Base-by-base conservation (phyloP, 2,113 vertebrate species). In the Puntigrus tetrazona region DNA sequence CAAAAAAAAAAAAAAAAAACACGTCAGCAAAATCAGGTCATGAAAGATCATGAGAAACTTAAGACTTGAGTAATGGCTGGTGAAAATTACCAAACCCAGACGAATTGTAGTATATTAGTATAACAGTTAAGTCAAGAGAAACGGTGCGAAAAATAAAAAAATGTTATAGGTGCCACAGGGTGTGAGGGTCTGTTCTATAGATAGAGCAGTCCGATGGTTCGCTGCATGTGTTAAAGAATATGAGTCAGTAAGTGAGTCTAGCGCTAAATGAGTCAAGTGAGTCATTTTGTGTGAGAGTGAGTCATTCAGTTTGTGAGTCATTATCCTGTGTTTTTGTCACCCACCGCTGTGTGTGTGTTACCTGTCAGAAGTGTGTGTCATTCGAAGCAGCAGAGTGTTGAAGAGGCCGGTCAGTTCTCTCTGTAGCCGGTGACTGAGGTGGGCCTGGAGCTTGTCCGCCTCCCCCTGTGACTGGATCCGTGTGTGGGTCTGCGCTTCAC, bases 351-450 rank as follows among this genome's bases (percentile, higher is more conserved):
- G 47, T 59, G n/a, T 67, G 63, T 72, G 57, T 29, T 93, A 99
- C 98, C 97, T 97, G 95, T 98, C 95, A 69, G 94, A 92, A 78
- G 93, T 92, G n/a, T 90, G 89, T 74, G 87, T 5, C 7, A 96
- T 93, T 36, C 89, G 86, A 86, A 94, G 93, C 27, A 99, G 93
- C 82, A 98, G 55, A 0, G 90, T 92, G 85, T 91, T 97, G 90
- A 96, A 96, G 88, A 99, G 94, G 31, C 45, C 25, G 25, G 93
- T 92, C 88, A 99, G 93, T 55, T 97, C 97, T 88, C 96, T 96
- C 92, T 98, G 97, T 27, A 99, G 94, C 29, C 93, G 95, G 86
- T 97, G 96, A 86, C 93, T 94, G 79, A 98, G 89, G 16, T 93
- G 94, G 52, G 92, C 91, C 89, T 93, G 94, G 16, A 92, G 63